A percentile compares a stretch with the other conserved stretches of the same genome.
These are phyloP conservation scores for Ctenopoma multispine DNA, from an alignment of 2,797 vertebrate genomes.

Conservation along the genomic window DNA sequence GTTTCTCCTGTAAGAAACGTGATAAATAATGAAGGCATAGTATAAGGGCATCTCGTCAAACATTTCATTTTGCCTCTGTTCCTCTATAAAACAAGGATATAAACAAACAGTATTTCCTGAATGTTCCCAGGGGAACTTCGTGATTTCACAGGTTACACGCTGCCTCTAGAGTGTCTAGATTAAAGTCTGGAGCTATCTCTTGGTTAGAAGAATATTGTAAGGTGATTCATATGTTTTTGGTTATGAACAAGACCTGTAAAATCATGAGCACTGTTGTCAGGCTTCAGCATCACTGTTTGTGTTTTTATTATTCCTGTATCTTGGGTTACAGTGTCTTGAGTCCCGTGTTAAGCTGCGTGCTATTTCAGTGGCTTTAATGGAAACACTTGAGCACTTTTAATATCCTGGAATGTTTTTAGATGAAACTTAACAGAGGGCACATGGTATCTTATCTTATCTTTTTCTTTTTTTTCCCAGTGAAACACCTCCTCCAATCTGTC, in stretches of 20 bases:
- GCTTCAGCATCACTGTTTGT: background rate
- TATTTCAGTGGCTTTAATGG: constrained; percentile 1
- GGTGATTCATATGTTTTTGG: background rate
- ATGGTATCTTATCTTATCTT: constrained; percentile 1
- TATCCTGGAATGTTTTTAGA: constrained; percentile 34
- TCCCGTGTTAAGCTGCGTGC: background rate
- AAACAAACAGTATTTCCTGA: too few relatives aligned
- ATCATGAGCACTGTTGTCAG: background rate
- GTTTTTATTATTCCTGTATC: constrained; percentile 15
- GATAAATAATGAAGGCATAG: too few relatives aligned
- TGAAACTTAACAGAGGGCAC: background rate
- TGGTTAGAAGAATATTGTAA: too few relatives aligned
- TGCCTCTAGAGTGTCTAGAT: too few relatives aligned
- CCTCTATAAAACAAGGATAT: too few relatives aligned
- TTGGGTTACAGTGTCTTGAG: background rate
- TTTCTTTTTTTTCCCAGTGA: background rate
- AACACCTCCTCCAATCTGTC: background rate
- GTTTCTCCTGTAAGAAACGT: too few relatives aligned
- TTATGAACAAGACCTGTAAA: too few relatives aligned
- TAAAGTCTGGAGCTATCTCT: too few relatives aligned
- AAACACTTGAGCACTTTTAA: constrained; percentile 15
- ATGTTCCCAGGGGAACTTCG: too few relatives aligned
- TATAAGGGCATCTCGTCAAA: too few relatives aligned
- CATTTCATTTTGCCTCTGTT: too few relatives aligned
- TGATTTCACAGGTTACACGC: too few relatives aligned